These are phyloP conservation scores for Rachycentron canadum DNA, from an alignment of 2,797 vertebrate species.

Conservation along the genomic window DNA sequence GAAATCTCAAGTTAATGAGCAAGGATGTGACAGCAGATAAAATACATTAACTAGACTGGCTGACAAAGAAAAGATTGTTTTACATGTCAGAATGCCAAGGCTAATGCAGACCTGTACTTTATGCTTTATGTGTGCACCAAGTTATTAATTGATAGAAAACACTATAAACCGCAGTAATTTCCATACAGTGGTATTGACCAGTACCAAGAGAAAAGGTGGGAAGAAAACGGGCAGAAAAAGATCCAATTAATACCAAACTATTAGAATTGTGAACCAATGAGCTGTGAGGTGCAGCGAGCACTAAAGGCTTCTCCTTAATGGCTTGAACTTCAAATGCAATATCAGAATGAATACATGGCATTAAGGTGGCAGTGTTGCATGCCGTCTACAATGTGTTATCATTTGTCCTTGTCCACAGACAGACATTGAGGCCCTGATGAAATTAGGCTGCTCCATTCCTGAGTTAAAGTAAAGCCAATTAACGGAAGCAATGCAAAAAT, in stretches of 20 bases:
- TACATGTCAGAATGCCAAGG: slow-evolving; percentile 58
- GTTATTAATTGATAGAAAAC: slow-evolving; percentile 85
- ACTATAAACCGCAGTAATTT: slow-evolving; percentile 72
- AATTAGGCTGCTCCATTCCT: slow-evolving; percentile 85
- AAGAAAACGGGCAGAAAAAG: slow-evolving; percentile 67
- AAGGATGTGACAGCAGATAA: slow-evolving; percentile 65
- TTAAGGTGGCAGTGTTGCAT: slow-evolving; percentile 92
- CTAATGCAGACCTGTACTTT: slow-evolving; percentile 70
- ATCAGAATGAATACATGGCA: slow-evolving; percentile 93
- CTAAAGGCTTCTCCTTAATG: slow-evolving; percentile 91
- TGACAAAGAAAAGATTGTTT: slow-evolving; percentile 67
- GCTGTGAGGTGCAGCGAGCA: slow-evolving; percentile 88
- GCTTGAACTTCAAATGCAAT: slow-evolving; percentile 90
- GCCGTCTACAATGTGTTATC: slow-evolving; percentile 87
- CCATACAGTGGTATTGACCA: slow-evolving; percentile 79
- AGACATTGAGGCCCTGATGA: slow-evolving; percentile 88
- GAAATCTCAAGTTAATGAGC: slow-evolving; percentile 57
- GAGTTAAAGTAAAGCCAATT: slow-evolving; percentile 86
- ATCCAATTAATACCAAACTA: slow-evolving; percentile 92
- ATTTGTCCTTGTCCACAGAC: slow-evolving; percentile 94
- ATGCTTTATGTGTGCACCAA: slow-evolving; percentile 68
- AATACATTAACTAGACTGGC: slow-evolving; percentile 65
- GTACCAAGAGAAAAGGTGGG: slow-evolving; percentile 62
- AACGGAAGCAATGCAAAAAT: slow-evolving; percentile 63
- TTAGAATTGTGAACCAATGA: slow-evolving; percentile 93